Evolutionary conservation across 1,140 invertebrate species (phyloP).

Genomic region (Papilio helenus): DNA sequence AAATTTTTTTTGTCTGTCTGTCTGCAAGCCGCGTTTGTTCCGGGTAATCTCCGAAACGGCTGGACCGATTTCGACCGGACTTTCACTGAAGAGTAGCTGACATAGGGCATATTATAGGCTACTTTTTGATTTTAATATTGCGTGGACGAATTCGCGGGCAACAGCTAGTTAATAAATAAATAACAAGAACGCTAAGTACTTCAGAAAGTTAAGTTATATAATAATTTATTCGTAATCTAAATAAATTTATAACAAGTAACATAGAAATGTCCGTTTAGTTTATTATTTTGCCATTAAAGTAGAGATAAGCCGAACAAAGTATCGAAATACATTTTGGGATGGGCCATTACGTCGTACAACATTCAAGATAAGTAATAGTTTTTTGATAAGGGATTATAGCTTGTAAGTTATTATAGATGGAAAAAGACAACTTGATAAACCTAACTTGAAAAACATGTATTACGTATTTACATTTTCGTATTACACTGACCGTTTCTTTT

Average conservation of each 20-base stretch:
- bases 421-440: not conserved
- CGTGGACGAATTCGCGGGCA: too few species aligned
- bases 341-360: conserved; percentile 9
- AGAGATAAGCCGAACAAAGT: conserved; percentile 16
- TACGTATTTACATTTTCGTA: not conserved
- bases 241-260: not conserved
- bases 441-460: not conserved
- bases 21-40: too few species aligned
- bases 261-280: not conserved
- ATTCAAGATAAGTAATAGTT: conserved; percentile 14
- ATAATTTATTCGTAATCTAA: not conserved
- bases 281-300: conserved; percentile 3
- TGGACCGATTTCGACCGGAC: too few species aligned
- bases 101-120: too few species aligned
- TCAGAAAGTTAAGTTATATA: not conserved
- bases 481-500: not conserved
- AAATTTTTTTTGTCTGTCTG: too few species aligned
- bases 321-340: conserved; percentile 17
- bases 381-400: conserved; percentile 26
- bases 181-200: too few species aligned
- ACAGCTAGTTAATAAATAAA: too few species aligned
- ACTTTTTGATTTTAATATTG: too few species aligned
- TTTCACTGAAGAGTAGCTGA: too few species aligned
- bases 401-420: conserved; percentile 5
- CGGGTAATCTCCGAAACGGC: too few species aligned